Conservation (phyloP, 2,888 invertebrate species). For the Prosapia bicincta region DNA sequence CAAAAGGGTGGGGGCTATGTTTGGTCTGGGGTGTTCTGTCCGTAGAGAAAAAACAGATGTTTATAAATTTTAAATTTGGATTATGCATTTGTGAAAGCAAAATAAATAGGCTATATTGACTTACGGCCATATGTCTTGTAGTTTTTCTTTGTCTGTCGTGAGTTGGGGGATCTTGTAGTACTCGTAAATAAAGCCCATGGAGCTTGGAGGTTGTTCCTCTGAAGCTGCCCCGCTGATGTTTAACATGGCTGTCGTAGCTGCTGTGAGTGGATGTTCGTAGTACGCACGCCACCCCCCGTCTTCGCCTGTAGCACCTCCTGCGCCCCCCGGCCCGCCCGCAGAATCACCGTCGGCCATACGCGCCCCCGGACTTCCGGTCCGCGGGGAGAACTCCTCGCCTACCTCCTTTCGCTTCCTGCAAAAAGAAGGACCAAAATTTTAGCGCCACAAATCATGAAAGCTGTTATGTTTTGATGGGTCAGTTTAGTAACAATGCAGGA, state of each 20-base stretch:
- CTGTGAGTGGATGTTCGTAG: slow-evolving; percentile 70
- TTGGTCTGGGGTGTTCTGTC: too few species aligned
- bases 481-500: not conserved
- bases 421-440: slow-evolving; percentile 3
- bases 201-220: slow-evolving; percentile 43
- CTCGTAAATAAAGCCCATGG: slow-evolving; percentile 68
- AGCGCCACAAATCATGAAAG: not conserved
- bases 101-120: too few species aligned
- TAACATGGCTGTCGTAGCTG: slow-evolving; percentile 76
- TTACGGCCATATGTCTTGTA: slow-evolving; percentile 71
- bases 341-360: slow-evolving; percentile 35
- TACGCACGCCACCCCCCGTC: slow-evolving; percentile 50
- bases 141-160: slow-evolving; percentile 50
- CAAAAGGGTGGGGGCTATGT: too few species aligned
- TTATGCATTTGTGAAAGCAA: too few species aligned
- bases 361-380: slow-evolving; percentile 10
- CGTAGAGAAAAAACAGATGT: too few species aligned
- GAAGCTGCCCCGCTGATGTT: slow-evolving; percentile 60
- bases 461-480: not conserved
- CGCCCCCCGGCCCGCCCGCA: slow-evolving; percentile 32
- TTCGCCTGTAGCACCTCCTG: slow-evolving; percentile 47
- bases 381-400: slow-evolving; percentile 17
- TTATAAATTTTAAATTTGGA: too few species aligned
- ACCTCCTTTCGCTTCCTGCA: slow-evolving; percentile 30
- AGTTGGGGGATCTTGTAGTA: slow-evolving; percentile 60